Conservation (phyloP, 2,113 vertebrate genomes). For the Mormyrus lacerda region DNA sequence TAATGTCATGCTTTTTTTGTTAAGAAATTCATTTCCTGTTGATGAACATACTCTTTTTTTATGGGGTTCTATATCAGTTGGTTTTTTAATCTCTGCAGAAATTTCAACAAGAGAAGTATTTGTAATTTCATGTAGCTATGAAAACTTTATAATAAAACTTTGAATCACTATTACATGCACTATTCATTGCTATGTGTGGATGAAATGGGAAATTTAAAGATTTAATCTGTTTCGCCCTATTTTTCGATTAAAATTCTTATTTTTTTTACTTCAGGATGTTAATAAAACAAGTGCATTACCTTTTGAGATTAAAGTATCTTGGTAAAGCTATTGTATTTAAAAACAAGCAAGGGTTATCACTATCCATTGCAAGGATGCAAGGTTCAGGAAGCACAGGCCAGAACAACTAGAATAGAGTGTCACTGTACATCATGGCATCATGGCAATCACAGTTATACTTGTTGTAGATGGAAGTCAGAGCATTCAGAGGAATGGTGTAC, state of each 20-base stretch:
- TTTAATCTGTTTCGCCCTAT: not conserved
- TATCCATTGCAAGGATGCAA: not conserved
- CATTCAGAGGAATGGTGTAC: not conserved
- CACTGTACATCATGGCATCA: not conserved
- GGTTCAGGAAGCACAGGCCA: not conserved
- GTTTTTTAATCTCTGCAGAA: not conserved
- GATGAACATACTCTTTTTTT: not conserved
- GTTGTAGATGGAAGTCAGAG: not conserved
- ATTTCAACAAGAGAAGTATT: not conserved
- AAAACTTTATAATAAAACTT: not conserved
- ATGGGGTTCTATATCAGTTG: not conserved
- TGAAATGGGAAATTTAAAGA: not conserved
- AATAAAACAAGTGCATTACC: not conserved
- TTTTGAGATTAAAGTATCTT: not conserved
- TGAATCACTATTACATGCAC: not conserved
- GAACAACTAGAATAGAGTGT: not conserved
- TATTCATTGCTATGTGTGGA: not conserved
- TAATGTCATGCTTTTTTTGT: not conserved
- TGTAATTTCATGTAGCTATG: not conserved
- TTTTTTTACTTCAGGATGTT: not conserved
- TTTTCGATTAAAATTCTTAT: not conserved
- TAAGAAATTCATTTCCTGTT: conserved; percentile 1
- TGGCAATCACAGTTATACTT: not conserved
- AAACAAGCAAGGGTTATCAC: not conserved
- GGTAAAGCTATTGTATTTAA: not conserved